Percentiles rank a stretch among this genome's conserved stretches.
phyloP scores from a whole-genome alignment of 2,888 invertebrate genomes.

The Drosophila suboccidentalis region DNA sequence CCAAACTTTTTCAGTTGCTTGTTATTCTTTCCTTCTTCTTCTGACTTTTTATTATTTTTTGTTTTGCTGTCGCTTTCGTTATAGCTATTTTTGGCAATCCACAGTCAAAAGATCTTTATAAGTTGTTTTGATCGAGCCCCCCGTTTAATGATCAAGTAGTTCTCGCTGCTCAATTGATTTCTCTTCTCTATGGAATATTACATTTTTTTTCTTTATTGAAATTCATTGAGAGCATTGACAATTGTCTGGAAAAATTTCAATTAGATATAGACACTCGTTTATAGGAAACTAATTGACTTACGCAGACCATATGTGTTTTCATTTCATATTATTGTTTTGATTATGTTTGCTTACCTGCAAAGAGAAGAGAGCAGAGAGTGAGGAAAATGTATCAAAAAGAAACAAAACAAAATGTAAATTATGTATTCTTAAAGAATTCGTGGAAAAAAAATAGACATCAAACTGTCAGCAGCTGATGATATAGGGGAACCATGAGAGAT shows the following conservation, averaged over 20 bases:
- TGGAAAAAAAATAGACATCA: slow-evolving; percentile 45
- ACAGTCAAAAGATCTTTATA: not conserved
- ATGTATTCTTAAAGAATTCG: slow-evolving; percentile 38
- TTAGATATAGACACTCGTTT: slow-evolving; percentile 20
- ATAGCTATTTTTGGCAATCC: slow-evolving; percentile 60
- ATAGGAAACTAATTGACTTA: slow-evolving; percentile 69
- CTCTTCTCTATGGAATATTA: slow-evolving; percentile 47
- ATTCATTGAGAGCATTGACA: slow-evolving; percentile 60
- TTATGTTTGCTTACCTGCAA: slow-evolving; percentile 71
- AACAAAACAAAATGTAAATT: slow-evolving; percentile 50
- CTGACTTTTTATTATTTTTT: not conserved
- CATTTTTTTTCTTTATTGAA: slow-evolving; percentile 52
- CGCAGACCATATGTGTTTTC: slow-evolving; percentile 35
- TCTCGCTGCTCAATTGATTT: slow-evolving; percentile 49
- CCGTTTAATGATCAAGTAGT: slow-evolving; percentile 15
- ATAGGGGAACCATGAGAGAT: not conserved
- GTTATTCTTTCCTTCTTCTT: slow-evolving; percentile 1
- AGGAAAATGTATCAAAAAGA: slow-evolving; percentile 50
- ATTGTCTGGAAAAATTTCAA: slow-evolving; percentile 61
- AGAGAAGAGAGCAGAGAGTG: slow-evolving; percentile 47
- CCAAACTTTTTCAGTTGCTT: slow-evolving; percentile 12
- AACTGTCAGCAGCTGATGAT: slow-evolving; percentile 55
- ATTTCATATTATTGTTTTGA: slow-evolving; percentile 20
- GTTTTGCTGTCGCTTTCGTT: slow-evolving; percentile 6
- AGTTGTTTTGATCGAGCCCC: not conserved